These are phyloP conservation scores for Asobara japonica DNA, from an alignment of 1,140 invertebrate genomes.

Conservation along the genomic window DNA sequence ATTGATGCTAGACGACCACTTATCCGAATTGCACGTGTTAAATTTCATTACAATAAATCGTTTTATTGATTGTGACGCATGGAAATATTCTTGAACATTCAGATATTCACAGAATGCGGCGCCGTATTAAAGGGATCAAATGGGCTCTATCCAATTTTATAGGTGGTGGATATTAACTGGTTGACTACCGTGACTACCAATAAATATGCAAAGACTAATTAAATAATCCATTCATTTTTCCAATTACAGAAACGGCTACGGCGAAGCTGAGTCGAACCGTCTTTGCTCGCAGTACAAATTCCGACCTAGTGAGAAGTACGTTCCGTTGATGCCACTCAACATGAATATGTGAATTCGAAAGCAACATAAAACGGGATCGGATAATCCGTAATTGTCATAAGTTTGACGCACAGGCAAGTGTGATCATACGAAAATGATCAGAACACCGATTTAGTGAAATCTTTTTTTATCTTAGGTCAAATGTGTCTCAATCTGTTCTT, in stretches of 20 bases:
- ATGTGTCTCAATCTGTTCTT: too few species aligned
- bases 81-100: too few species aligned
- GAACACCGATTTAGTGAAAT: background rate
- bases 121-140: too few species aligned
- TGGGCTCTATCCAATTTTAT: background rate
- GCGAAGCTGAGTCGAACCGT: conserved; percentile 67
- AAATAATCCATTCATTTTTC: conserved; percentile 7
- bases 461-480: background rate
- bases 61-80: too few species aligned
- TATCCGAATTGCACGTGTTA: too few species aligned
- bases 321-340: conserved; percentile 61
- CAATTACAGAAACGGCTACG: conserved; percentile 69
- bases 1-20: too few species aligned
- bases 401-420: background rate
- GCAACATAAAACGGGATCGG: conserved; percentile 34
- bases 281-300: conserved; percentile 73
- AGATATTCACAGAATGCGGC: too few species aligned
- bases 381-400: conserved; percentile 20
- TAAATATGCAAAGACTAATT: background rate
- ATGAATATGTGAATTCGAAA: conserved; percentile 48
- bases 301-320: conserved; percentile 73
- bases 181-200: background rate
- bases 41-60: too few species aligned
- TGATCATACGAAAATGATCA: background rate
- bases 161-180: background rate